These are phyloP conservation scores for Spatulosminthurus flaviceps DNA, from an alignment of 2,888 invertebrate species.

Conservation along the genomic window DNA sequence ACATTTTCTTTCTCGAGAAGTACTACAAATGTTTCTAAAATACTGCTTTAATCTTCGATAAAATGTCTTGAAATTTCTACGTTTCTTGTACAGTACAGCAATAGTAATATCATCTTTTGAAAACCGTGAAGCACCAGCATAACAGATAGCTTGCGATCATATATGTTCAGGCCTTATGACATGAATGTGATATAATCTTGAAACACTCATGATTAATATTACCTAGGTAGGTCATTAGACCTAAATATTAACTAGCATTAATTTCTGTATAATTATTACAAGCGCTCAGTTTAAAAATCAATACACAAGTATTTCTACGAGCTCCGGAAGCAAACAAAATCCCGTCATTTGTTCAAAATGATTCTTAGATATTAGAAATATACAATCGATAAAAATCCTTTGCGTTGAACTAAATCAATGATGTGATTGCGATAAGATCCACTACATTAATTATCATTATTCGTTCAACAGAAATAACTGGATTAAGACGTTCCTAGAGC, in stretches of 20 bases:
- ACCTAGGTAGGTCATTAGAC: not conserved
- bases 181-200: not conserved
- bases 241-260: too few species aligned
- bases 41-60: not conserved
- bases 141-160: not conserved
- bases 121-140: constrained; percentile 2
- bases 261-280: too few species aligned
- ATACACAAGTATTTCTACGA: too few species aligned
- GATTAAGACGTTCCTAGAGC: not conserved
- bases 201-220: not conserved
- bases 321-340: too few species aligned
- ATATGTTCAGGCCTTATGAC: not conserved
- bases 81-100: constrained; percentile 4
- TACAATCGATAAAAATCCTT: too few species aligned
- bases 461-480: too few species aligned
- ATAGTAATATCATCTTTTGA: constrained; percentile 13
- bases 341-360: too few species aligned
- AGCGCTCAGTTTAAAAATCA: too few species aligned
- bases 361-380: too few species aligned
- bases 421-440: too few species aligned
- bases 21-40: constrained; percentile 14
- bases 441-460: too few species aligned
- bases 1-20: not conserved
- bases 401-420: too few species aligned
- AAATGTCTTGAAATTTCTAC: constrained; percentile 18